Percentiles rank a stretch among this genome's conserved stretches.
phyloP scores from a whole-genome alignment of 2,797 vertebrate species.

The Sternotherus odoratus region DNA sequence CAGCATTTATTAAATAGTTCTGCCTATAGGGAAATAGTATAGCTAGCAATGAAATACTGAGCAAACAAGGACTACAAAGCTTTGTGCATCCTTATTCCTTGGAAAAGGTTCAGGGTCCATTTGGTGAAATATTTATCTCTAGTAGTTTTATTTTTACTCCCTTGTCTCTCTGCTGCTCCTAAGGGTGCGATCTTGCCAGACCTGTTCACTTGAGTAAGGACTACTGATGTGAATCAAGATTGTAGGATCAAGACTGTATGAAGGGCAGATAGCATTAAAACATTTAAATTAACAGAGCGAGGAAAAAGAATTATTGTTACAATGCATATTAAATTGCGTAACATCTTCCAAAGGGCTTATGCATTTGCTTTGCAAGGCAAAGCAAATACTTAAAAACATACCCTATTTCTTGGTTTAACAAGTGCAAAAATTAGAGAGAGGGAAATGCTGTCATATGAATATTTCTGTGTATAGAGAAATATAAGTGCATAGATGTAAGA shows the following conservation, averaged over 20 bases:
- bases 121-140: neutral
- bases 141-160: neutral
- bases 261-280: neutral
- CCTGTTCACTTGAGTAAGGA: neutral
- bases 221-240: accelerated
- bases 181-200: neutral
- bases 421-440: conserved; percentile 10
- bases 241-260: neutral
- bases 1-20: conserved; percentile 2
- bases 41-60: conserved; percentile 22
- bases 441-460: neutral
- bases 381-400: conserved; percentile 20
- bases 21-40: conserved; percentile 21
- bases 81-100: conserved; percentile 21
- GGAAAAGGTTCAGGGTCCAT: neutral
- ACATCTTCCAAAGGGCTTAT: conserved; percentile 28
- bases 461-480: neutral
- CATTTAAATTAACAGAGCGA: conserved; percentile 21
- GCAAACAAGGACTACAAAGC: neutral
- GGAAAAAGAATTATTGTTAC: conserved; percentile 10
- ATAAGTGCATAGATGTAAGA: conserved; percentile 45
- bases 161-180: neutral
- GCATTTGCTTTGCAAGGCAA: conserved; percentile 39
- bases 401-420: neutral
- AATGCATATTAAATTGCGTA: conserved; percentile 32